These are phyloP conservation scores for Eremobia ochroleuca DNA, from an alignment of 2,888 invertebrate genomes.

Conservation along the genomic window DNA sequence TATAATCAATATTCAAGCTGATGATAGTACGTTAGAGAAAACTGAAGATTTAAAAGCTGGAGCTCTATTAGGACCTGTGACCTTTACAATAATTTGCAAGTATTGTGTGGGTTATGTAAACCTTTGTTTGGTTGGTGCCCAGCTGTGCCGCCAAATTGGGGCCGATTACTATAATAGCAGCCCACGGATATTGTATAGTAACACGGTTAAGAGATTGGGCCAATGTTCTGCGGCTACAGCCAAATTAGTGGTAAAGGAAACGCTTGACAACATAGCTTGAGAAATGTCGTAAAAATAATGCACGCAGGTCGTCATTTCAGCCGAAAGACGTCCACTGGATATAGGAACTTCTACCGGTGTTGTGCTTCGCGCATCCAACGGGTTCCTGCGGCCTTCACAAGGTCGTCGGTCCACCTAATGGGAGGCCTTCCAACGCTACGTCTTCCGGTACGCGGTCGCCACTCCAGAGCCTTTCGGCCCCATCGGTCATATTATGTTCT, in stretches of 20 bases:
- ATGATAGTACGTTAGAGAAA: background rate
- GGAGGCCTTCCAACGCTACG: too few relatives aligned
- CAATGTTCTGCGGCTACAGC: conserved; percentile 26
- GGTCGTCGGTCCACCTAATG: too few relatives aligned
- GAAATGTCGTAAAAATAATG: background rate
- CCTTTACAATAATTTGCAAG: conserved; percentile 63
- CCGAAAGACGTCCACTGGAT: too few relatives aligned
- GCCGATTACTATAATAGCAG: conserved; percentile 65
- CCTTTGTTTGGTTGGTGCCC: conserved; percentile 64
- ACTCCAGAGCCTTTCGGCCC: too few relatives aligned
- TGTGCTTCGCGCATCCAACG: too few relatives aligned
- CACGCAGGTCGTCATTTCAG: too few relatives aligned
- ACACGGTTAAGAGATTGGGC: conserved; percentile 44
- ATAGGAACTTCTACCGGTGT: too few relatives aligned
- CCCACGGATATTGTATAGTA: conserved; percentile 58
- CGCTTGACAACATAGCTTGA: conserved; percentile 4
- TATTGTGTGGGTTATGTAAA: conserved; percentile 66
- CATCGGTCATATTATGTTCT: too few relatives aligned
- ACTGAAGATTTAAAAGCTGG: background rate
- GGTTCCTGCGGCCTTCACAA: too few relatives aligned
- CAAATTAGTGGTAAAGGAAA: background rate
- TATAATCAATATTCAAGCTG: too few relatives aligned
- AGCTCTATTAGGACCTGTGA: conserved; percentile 48
- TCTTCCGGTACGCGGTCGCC: too few relatives aligned
- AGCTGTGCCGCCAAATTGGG: conserved; percentile 73